A percentile compares a stretch with the other conserved stretches of the same genome.
Evolutionary conservation across 35 echinoderm and acorn worm species (phyloP).

Genomic region (Heliocidaris erythrogramma): DNA sequence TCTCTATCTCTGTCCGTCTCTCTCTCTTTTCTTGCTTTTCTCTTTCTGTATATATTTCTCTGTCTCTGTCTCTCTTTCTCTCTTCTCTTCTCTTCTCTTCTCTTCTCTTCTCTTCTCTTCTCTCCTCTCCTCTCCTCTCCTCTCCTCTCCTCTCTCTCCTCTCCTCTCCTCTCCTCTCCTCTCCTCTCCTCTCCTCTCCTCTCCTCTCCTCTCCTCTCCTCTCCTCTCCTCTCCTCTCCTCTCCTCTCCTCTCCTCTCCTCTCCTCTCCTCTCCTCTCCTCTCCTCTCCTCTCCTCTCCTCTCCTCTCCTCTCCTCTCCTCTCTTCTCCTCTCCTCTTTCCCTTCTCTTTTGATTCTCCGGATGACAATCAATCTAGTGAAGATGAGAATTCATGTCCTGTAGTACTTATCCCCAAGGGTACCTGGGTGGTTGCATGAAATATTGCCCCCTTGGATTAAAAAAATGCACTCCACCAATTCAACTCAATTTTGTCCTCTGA

Average conservation of each 20-base stretch:
- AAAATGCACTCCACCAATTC: background rate
- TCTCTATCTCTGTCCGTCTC: background rate
- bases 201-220: background rate
- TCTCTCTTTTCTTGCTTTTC: background rate
- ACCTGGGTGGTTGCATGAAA: background rate
- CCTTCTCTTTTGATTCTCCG: background rate
- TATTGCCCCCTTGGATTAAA: background rate
- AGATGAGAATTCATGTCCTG: constrained; percentile 28
- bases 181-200: background rate
- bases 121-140: background rate
- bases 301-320: background rate
- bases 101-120: background rate
- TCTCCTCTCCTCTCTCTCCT: background rate
- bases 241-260: background rate
- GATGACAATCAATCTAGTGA: constrained; percentile 22
- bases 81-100: background rate
- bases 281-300: background rate
- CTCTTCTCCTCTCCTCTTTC: background rate
- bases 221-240: background rate
- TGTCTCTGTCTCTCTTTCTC: background rate
- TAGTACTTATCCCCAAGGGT: background rate
- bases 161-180: background rate
- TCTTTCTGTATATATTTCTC: too few relatives aligned
- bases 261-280: background rate
- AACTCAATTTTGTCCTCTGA: background rate